A percentile compares a stretch with the other conserved stretches of the same genome.
These are phyloP conservation scores for Metalampra italica DNA, from an alignment of 2,888 invertebrate genomes.

Conservation along the genomic window DNA sequence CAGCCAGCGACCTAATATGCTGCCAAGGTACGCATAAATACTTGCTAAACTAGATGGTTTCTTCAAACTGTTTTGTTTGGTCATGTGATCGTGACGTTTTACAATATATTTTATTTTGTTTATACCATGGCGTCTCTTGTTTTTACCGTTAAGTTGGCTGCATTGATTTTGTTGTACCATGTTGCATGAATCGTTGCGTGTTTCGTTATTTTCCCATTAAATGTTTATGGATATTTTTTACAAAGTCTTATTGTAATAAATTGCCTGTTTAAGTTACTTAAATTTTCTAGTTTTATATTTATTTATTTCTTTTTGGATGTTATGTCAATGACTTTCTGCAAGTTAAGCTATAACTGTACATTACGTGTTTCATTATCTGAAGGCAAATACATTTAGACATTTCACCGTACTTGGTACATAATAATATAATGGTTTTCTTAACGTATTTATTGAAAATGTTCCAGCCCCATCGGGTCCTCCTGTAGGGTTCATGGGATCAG, in stretches of 20 bases:
- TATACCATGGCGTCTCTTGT: constrained; percentile 1
- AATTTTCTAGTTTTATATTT: background rate
- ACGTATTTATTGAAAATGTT: constrained; percentile 12
- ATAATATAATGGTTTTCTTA: background rate
- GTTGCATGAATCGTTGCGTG: constrained; percentile 1
- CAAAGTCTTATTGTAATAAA: background rate
- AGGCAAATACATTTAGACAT: too few relatives aligned
- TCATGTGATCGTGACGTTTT: constrained; percentile 21
- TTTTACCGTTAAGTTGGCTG: constrained; percentile 13
- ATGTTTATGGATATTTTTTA: background rate
- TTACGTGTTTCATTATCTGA: too few relatives aligned
- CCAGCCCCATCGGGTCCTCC: constrained; percentile 98
- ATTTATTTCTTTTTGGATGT: too few relatives aligned
- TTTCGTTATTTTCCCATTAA: background rate
- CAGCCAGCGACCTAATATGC: constrained; percentile 77
- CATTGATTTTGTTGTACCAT: constrained; percentile 5
- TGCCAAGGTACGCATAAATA: constrained; percentile 72
- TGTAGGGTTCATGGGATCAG: constrained; percentile 95
- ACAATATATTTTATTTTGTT: constrained; percentile 10
- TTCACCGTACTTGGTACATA: background rate
- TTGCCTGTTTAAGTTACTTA: background rate
- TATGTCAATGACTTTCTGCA: too few relatives aligned
- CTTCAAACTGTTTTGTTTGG: constrained; percentile 19
- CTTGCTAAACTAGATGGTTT: constrained; percentile 21
- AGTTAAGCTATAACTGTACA: background rate